These are phyloP conservation scores for Cephalotes varians DNA, from an alignment of 2,888 invertebrate species.

Conservation along the genomic window DNA sequence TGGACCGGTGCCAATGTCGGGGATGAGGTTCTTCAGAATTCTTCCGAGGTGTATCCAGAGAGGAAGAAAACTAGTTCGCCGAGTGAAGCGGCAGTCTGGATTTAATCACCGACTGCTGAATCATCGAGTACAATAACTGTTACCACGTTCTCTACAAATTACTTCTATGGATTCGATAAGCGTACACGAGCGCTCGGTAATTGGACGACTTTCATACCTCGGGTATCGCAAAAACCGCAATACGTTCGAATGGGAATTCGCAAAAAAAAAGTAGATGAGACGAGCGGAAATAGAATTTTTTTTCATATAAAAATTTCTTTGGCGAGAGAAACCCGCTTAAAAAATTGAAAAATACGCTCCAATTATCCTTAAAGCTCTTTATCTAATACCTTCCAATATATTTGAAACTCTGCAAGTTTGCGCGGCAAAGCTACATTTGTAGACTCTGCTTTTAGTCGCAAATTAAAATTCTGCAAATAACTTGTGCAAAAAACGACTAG, in stretches of 20 bases:
- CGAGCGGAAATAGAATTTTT: background rate
- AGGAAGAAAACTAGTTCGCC: conserved; percentile 45
- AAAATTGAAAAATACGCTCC: background rate
- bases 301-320: background rate
- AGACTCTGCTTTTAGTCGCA: background rate
- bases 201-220: conserved; percentile 14
- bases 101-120: conserved; percentile 42
- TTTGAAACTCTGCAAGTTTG: background rate
- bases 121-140: conserved; percentile 35
- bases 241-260: background rate
- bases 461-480: conserved; percentile 23
- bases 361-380: background rate
- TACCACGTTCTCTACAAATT: conserved; percentile 35
- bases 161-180: conserved; percentile 19
- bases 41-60: conserved; percentile 17
- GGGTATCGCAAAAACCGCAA: background rate
- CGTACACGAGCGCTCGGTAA: conserved; percentile 24
- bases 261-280: conserved; percentile 9
- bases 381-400: background rate
- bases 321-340: background rate
- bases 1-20: conserved; percentile 48
- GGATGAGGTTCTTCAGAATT: conserved; percentile 36
- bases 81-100: conserved; percentile 18
- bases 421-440: background rate
- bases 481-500: background rate